Evolutionary conservation across 2,797 vertebrate genomes (phyloP).

Genomic region (Pygocentrus nattereri): DNA sequence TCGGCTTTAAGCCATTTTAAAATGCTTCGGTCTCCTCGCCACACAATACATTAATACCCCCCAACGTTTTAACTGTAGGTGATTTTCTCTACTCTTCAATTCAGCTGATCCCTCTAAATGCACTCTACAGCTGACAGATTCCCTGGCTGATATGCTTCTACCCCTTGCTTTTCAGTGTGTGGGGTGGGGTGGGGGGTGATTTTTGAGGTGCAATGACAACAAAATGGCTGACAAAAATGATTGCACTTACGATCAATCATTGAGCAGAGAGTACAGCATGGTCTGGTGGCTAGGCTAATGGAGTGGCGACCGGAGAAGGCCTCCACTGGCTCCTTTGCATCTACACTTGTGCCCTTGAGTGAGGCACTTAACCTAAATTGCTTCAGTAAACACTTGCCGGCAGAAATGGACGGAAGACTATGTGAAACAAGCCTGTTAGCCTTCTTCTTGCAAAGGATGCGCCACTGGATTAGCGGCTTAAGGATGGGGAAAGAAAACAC

Average conservation of each 20-base stretch:
- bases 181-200: constrained; percentile 53
- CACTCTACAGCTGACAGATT: constrained; percentile 45
- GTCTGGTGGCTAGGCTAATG: constrained; percentile 71
- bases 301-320: constrained; percentile 59
- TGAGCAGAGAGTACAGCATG: constrained; percentile 67
- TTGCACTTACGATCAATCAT: constrained; percentile 71
- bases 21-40: neutral
- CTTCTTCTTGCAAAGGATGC: neutral
- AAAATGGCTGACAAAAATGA: constrained; percentile 69
- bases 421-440: constrained; percentile 52
- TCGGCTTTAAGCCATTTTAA: constrained; percentile 19
- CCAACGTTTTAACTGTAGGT: constrained; percentile 31
- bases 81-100: constrained; percentile 36
- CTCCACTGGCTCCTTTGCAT: constrained; percentile 62
- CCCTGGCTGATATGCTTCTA: constrained; percentile 32
- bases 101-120: constrained; percentile 46
- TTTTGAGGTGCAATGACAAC: constrained; percentile 67
- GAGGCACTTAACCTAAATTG: constrained; percentile 66
- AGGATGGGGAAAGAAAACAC: constrained; percentile 66
- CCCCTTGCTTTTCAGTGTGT: constrained; percentile 34
- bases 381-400: constrained; percentile 63
- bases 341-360: constrained; percentile 67
- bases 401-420: constrained; percentile 54
- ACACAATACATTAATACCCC: constrained; percentile 33
- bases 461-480: constrained; percentile 6